These are phyloP conservation scores for Philaethria dido DNA, from an alignment of 2,888 invertebrate genomes.

Conservation along the genomic window DNA sequence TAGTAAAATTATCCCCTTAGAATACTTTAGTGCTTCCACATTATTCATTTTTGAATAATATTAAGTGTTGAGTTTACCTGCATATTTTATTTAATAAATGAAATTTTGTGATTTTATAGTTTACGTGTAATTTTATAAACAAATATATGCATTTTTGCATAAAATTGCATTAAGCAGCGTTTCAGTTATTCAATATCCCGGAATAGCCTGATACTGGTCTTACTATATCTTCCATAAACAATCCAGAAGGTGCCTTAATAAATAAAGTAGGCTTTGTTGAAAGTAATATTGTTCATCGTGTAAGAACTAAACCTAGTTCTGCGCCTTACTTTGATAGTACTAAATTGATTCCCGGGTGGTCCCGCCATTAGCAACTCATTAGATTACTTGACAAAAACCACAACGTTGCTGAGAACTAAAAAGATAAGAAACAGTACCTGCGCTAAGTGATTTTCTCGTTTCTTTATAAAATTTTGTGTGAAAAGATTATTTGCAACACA, in stretches of 20 bases:
- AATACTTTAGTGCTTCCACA: not conserved
- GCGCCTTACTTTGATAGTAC: conserved; percentile 32
- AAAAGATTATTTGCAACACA: conserved; percentile 21
- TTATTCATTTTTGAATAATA: not conserved
- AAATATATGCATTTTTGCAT: no score
- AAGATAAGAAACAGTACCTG: conserved; percentile 33
- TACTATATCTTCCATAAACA: not conserved
- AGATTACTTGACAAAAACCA: conserved; percentile 47
- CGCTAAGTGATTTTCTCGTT: conserved; percentile 35
- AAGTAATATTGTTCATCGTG: not conserved
- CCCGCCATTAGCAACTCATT: conserved; percentile 58
- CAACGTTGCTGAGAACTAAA: conserved; percentile 38
- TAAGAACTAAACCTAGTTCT: conserved; percentile 29
- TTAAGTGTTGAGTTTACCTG: not conserved
- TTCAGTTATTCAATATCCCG: no score
- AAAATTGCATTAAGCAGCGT: no score
- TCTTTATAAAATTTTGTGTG: conserved; percentile 8
- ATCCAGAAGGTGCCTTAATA: not conserved
- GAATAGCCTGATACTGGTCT: no score
- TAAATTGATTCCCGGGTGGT: conserved; percentile 67
- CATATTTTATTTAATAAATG: not conserved
- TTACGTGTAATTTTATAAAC: no score
- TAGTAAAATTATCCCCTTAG: conserved; percentile 31
- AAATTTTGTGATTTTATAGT: no score
- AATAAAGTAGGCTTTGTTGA: not conserved